phyloP scores from a whole-genome alignment of 35 echinoderm and acorn worm genomes.

The Acanthaster planci region DNA sequence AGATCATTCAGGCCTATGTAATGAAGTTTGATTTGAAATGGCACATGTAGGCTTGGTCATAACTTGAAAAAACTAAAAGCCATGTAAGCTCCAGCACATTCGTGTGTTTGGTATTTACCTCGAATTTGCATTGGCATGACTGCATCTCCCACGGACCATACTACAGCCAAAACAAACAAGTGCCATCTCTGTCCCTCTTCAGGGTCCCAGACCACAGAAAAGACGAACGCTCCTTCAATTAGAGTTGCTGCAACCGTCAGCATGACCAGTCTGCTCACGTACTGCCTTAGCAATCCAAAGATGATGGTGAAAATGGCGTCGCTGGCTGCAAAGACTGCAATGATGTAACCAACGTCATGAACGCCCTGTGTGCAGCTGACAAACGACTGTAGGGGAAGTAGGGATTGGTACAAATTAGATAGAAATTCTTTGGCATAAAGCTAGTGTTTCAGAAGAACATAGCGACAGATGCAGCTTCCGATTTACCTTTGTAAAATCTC shows the following conservation, averaged over 20 bases:
- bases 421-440: too few species aligned
- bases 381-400: constrained; percentile 53
- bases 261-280: constrained; percentile 38
- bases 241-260: constrained; percentile 33
- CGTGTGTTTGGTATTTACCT: constrained; percentile 28
- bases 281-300: constrained; percentile 48
- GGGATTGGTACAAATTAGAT: too few species aligned
- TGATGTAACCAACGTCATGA: constrained; percentile 42
- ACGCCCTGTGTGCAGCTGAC: constrained; percentile 59
- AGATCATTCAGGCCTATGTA: too few species aligned
- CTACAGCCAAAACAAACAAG: constrained; percentile 42
- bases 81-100: background rate
- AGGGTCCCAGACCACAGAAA: constrained; percentile 45
- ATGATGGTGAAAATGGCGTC: constrained; percentile 44
- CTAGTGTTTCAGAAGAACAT: too few species aligned
- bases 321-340: constrained; percentile 45
- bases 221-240: constrained; percentile 28
- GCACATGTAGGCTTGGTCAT: background rate
- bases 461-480: too few species aligned
- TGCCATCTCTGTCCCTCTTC: background rate
- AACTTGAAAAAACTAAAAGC: background rate
- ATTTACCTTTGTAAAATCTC: constrained; percentile 70
- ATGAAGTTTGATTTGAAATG: background rate
- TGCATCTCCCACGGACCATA: constrained; percentile 72
- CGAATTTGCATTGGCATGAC: constrained; percentile 64